These are phyloP conservation scores for Drosophila nasuta DNA, from an alignment of 1,140 invertebrate genomes.

Conservation along the genomic window DNA sequence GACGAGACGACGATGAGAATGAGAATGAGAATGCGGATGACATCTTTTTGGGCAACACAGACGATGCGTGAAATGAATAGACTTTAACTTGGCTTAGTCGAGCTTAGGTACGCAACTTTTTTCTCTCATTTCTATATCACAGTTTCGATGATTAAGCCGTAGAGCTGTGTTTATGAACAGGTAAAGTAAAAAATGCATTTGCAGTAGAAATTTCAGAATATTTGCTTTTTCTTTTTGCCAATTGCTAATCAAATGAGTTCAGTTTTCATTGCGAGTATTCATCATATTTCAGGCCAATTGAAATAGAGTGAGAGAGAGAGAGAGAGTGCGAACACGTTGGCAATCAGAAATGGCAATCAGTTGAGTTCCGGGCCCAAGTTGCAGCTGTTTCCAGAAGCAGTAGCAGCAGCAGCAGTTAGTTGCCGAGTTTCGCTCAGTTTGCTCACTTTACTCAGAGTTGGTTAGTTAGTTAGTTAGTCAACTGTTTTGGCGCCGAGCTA, in stretches of 20 bases:
- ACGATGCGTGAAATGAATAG: conserved; percentile 74
- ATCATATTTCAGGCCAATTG: neutral
- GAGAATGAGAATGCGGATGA: conserved; percentile 1
- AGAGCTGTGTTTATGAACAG: conserved; percentile 3
- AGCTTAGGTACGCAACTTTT: conserved; percentile 29
- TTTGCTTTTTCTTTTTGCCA: neutral
- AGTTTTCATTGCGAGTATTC: conserved; percentile 5
- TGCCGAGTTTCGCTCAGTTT: neutral
- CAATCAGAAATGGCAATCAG: conserved; percentile 13
- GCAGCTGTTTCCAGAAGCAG: conserved; percentile 19
- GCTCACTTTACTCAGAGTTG: neutral
- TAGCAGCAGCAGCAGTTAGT: neutral
- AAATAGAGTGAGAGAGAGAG: neutral
- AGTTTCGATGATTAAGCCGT: neutral
- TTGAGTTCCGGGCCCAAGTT: conserved; percentile 18
- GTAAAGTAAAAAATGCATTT: neutral
- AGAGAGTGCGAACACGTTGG: neutral
- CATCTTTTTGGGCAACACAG: conserved; percentile 47
- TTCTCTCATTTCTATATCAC: conserved; percentile 13
- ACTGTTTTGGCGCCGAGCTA: conserved; percentile 46
- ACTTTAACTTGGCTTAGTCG: conserved; percentile 55
- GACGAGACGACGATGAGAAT: neutral
- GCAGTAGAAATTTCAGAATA: too few relatives aligned
- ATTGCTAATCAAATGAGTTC: conserved; percentile 9
- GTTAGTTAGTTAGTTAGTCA: conserved; percentile 37